phyloP scores from a whole-genome alignment of 2,888 invertebrate genomes.

The Dione vanillae region DNA sequence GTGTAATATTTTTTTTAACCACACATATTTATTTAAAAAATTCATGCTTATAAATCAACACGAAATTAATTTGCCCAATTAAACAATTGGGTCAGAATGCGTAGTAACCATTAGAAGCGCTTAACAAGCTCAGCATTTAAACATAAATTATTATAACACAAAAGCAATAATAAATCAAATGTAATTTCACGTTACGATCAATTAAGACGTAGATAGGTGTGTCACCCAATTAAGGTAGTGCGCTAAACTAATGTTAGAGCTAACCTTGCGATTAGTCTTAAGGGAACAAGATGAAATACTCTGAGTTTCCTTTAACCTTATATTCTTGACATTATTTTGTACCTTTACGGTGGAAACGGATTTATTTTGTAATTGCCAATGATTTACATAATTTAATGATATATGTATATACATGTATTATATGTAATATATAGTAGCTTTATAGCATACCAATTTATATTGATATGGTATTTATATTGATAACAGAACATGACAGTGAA shows the following conservation, averaged over 20 bases:
- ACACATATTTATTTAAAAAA: conserved; percentile 10
- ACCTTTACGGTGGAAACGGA: conserved; percentile 31
- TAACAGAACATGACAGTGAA: no score
- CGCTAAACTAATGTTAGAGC: conserved; percentile 70
- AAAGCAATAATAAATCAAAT: conserved; percentile 55
- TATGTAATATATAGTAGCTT: not conserved
- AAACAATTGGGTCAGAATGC: conserved; percentile 29
- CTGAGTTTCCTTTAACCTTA: conserved; percentile 59
- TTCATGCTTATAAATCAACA: conserved; percentile 14
- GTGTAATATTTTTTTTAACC: not conserved
- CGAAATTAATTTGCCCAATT: conserved; percentile 34
- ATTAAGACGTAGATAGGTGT: conserved; percentile 59
- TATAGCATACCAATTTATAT: no score
- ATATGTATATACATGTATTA: not conserved
- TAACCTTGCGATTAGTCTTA: conserved; percentile 69
- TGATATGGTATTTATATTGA: no score
- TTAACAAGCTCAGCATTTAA: conserved; percentile 31
- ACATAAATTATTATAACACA: conserved; percentile 39
- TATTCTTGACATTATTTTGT: conserved; percentile 51
- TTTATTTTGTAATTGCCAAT: conserved; percentile 28
- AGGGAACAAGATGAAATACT: conserved; percentile 59
- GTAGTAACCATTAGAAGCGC: conserved; percentile 26
- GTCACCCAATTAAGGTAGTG: conserved; percentile 77
- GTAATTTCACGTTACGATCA: conserved; percentile 67
- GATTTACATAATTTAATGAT: conserved; percentile 17